Evolutionary conservation across 1,140 invertebrate species (phyloP).

Genomic region (Copidosoma floridanum): DNA sequence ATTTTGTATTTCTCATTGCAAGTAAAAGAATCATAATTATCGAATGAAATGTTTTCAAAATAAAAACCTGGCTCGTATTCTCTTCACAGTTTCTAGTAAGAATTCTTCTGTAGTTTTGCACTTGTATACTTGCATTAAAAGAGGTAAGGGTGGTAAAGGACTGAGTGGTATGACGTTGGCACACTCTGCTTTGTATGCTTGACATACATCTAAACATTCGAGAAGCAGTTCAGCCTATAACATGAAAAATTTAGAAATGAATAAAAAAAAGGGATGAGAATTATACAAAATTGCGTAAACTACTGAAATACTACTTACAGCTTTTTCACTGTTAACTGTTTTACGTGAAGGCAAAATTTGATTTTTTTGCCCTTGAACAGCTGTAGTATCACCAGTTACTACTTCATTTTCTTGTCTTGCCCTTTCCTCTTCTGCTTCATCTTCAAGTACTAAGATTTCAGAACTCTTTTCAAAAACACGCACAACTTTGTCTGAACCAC

Average conservation of each 20-base stretch:
- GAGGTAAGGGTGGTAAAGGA: slow-evolving; percentile 58
- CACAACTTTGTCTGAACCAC: slow-evolving; percentile 86
- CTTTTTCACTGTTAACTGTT: slow-evolving; percentile 88
- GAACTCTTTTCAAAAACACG: slow-evolving; percentile 84
- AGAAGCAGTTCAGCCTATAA: slow-evolving; percentile 81
- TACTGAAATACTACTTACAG: slow-evolving; percentile 60
- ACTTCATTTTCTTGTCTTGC: slow-evolving; percentile 71
- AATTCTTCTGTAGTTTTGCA: slow-evolving; percentile 74
- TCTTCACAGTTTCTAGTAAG: slow-evolving; percentile 74
- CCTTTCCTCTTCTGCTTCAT: slow-evolving; percentile 83
- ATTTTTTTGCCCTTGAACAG: slow-evolving; percentile 69
- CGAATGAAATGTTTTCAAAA: neutral
- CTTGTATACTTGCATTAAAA: slow-evolving; percentile 78
- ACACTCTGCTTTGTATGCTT: slow-evolving; percentile 64
- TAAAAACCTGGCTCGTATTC: slow-evolving; percentile 68
- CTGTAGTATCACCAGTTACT: slow-evolving; percentile 68
- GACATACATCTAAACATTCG: slow-evolving; percentile 82
- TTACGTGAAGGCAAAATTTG: slow-evolving; percentile 83
- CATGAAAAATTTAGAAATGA: slow-evolving; percentile 5
- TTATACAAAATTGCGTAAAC: neutral
- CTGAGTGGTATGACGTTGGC: slow-evolving; percentile 47
- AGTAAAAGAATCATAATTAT: neutral
- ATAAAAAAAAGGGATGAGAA: neutral
- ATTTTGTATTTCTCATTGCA: too few species aligned
- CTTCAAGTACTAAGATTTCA: slow-evolving; percentile 88